These are phyloP conservation scores for Myotis brandtii DNA, from an alignment of 2,113 vertebrate species.

Conservation along the genomic window DNA sequence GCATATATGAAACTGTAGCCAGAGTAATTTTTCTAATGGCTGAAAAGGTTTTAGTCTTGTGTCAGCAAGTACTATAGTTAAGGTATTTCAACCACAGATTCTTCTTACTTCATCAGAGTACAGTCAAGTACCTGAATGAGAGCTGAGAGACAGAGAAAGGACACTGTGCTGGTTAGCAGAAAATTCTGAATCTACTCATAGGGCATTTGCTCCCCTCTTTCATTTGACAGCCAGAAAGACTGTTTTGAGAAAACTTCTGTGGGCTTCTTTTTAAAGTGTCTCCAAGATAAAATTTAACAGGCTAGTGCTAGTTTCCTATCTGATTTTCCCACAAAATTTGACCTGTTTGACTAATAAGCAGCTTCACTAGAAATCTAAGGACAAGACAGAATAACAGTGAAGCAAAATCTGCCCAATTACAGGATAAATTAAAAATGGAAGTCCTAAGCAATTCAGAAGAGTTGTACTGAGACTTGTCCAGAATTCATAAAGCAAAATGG, in stretches of 20 bases:
- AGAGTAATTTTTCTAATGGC: conserved; percentile 70
- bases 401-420: not conserved
- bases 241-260: not conserved
- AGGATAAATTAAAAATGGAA: conserved; percentile 39
- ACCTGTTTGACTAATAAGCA: not conserved
- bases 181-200: not conserved
- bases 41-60: conserved; percentile 56
- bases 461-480: not conserved
- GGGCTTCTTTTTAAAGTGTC: not conserved
- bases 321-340: conserved; percentile 35
- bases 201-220: not conserved
- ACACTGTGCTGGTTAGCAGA: not conserved
- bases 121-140: not conserved
- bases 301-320: not conserved
- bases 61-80: conserved; percentile 40
- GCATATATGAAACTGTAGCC: conserved; percentile 29
- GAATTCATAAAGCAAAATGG: conserved; percentile 7
- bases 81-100: conserved; percentile 52
- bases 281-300: conserved; percentile 44
- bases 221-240: conserved; percentile 13
- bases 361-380: not conserved
- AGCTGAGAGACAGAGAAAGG: not conserved
- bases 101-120: conserved; percentile 2
- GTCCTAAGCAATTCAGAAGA: not conserved
- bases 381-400: not conserved